A percentile compares a stretch with the other conserved stretches of the same genome.
These are phyloP conservation scores for Dipodomys spectabilis DNA, from an alignment of 2,113 vertebrate genomes.

Conservation along the genomic window DNA sequence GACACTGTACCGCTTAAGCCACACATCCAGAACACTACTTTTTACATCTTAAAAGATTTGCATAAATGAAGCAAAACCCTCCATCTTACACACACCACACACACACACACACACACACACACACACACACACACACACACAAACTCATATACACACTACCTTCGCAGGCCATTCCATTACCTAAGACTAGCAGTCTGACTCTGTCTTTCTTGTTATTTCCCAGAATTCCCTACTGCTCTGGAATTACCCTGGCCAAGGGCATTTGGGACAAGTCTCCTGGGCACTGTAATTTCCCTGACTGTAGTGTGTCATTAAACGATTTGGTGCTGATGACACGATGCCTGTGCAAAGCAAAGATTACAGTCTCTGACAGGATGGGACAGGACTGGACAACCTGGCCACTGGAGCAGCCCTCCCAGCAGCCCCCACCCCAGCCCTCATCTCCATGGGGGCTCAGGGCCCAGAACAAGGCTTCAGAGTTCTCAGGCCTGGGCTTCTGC, in stretches of 20 bases:
- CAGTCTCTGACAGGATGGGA: background rate
- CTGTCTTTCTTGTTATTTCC: conserved; percentile 60
- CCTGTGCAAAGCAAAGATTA: conserved; percentile 47
- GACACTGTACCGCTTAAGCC: no score
- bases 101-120: no score
- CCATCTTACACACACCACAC: background rate
- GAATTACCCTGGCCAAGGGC: conserved; percentile 58
- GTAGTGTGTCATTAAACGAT: conserved; percentile 60
- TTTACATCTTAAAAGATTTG: background rate
- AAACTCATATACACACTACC: background rate
- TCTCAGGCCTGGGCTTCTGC: background rate
- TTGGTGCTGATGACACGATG: conserved; percentile 37
- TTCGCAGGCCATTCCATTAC: background rate
- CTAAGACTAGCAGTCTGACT: background rate
- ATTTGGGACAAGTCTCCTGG: background rate
- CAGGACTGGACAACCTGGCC: background rate
- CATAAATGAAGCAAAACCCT: background rate
- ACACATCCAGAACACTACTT: background rate
- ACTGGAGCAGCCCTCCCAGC: background rate
- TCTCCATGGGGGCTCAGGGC: background rate
- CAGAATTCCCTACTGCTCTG: conserved; percentile 41
- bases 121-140: no score
- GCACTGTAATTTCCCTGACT: conserved; percentile 67
- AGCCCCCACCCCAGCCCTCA: background rate
- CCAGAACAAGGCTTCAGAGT: background rate